phyloP scores from a whole-genome alignment of 2,888 invertebrate genomes.

The Archaeoteleia sp. region DNA sequence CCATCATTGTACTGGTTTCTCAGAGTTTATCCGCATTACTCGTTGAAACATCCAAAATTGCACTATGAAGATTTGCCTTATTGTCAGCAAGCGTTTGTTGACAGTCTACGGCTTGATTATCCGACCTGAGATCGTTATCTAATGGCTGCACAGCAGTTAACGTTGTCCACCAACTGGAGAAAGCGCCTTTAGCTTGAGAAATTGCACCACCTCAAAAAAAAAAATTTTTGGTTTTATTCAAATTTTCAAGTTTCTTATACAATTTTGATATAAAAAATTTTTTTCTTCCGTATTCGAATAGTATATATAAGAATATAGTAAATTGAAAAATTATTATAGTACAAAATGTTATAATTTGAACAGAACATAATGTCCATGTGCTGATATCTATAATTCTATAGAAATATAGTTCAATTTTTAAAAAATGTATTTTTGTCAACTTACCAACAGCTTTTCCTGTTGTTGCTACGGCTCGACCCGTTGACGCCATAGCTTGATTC shows the following conservation, averaged over 20 bases:
- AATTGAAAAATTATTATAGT: too few species aligned
- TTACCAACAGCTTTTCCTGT: slow-evolving; percentile 84
- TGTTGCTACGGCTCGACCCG: slow-evolving; percentile 91
- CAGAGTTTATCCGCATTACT: slow-evolving; percentile 35
- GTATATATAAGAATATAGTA: too few species aligned
- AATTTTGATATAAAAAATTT: too few species aligned
- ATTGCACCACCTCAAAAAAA: slow-evolving; percentile 83
- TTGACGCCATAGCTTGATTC: slow-evolving; percentile 93
- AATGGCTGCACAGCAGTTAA: slow-evolving; percentile 78
- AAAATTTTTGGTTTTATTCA: too few species aligned
- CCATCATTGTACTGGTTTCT: background rate
- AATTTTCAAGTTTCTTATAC: too few species aligned
- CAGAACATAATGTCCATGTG: background rate
- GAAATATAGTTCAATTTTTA: too few species aligned
- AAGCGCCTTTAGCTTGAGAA: slow-evolving; percentile 90
- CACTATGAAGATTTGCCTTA: slow-evolving; percentile 44
- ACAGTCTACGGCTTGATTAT: slow-evolving; percentile 58
- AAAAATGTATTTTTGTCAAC: slow-evolving; percentile 57
- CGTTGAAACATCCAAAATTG: slow-evolving; percentile 26
- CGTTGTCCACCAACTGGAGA: slow-evolving; percentile 91
- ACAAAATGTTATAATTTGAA: background rate
- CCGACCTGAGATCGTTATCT: slow-evolving; percentile 57
- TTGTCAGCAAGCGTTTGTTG: slow-evolving; percentile 55
- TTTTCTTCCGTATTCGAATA: too few species aligned
- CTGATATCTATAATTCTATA: too few species aligned